phyloP scores from a whole-genome alignment of 2,113 vertebrate genomes.

The Oryzias curvinotus region DNA sequence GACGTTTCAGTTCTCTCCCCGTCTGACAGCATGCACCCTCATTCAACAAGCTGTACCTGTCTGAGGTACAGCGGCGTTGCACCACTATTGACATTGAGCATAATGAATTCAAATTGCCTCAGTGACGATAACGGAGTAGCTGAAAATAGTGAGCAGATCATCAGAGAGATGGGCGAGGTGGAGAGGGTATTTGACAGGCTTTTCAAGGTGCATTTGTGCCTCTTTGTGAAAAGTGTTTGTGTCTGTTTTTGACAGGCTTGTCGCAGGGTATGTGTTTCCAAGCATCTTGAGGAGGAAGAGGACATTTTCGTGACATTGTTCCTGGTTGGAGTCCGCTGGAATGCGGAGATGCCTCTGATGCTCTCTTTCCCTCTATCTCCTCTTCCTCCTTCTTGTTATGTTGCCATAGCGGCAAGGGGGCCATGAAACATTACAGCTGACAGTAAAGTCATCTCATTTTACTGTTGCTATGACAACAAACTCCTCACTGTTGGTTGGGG shows the following conservation, averaged over 20 bases:
- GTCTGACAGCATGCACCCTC: conserved; percentile 50
- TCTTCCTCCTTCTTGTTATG: conserved; percentile 74
- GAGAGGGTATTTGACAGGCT: conserved; percentile 43
- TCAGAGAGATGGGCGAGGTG: conserved; percentile 57
- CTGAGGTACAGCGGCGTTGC: conserved; percentile 40
- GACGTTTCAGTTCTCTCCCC: conserved; percentile 22
- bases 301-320: conserved; percentile 49
- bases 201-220: conserved; percentile 55
- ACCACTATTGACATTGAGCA: conserved; percentile 69
- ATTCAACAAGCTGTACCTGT: conserved; percentile 73
- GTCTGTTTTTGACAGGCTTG: conserved; percentile 35
- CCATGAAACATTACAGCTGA: conserved; percentile 81
- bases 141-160: conserved; percentile 53
- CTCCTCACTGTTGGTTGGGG: conserved; percentile 73
- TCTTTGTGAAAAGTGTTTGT: neutral
- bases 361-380: conserved; percentile 57
- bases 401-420: conserved; percentile 78
- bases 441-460: conserved; percentile 83
- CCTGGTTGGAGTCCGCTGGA: conserved; percentile 56
- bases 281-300: conserved; percentile 43
- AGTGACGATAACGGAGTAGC: conserved; percentile 36
- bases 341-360: conserved; percentile 58
- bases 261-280: conserved; percentile 31
- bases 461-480: conserved; percentile 84
- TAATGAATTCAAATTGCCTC: conserved; percentile 72